Percentiles rank a stretch among this genome's conserved stretches.
phyloP scores from a whole-genome alignment of 2,797 vertebrate species.

The Spinibarbus caldwelli region DNA sequence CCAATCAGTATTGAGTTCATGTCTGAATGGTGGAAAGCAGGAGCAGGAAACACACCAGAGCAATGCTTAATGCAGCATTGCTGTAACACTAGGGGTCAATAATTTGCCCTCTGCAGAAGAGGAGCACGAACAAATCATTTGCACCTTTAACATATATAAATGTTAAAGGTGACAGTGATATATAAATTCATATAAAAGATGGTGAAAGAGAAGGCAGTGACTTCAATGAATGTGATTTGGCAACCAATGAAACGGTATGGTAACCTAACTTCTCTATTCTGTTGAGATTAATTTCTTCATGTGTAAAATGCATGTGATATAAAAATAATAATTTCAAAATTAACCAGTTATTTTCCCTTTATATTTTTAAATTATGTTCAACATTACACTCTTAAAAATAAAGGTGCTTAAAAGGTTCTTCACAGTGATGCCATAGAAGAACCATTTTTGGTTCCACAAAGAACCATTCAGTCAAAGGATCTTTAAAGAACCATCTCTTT shows the following conservation, averaged over 20 bases:
- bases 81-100: constrained; percentile 27
- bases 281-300: neutral
- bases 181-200: neutral
- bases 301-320: neutral
- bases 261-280: neutral
- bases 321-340: too few species aligned
- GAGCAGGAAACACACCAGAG: constrained; percentile 3
- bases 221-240: neutral
- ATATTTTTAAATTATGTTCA: too few species aligned
- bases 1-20: constrained; percentile 3
- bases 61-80: constrained; percentile 13
- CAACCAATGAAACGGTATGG: neutral
- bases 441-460: too few species aligned
- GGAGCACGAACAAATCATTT: neutral
- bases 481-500: too few species aligned
- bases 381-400: neutral
- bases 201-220: neutral
- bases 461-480: too few species aligned
- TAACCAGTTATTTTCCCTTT: too few species aligned
- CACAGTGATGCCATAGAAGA: too few species aligned
- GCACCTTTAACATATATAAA: neutral
- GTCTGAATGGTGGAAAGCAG: constrained; percentile 21
- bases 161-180: neutral
- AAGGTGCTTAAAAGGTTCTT: too few species aligned
- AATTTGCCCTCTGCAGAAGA: constrained; percentile 3